These are phyloP conservation scores for Idaea straminata DNA, from an alignment of 2,888 invertebrate genomes.

Conservation along the genomic window DNA sequence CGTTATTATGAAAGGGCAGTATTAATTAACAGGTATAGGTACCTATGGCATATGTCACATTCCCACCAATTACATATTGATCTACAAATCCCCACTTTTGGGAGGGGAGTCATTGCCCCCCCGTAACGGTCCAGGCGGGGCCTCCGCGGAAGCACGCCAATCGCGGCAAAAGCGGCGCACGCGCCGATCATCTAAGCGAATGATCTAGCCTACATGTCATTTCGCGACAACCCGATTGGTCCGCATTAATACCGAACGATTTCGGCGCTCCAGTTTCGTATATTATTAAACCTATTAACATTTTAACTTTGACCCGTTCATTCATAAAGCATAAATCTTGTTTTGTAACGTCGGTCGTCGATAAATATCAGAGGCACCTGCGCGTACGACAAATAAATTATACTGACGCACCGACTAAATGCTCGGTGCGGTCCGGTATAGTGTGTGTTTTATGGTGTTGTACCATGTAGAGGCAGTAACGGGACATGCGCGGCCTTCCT, in stretches of 20 bases:
- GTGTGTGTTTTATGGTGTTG: constrained; percentile 63
- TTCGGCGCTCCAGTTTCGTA: constrained; percentile 53
- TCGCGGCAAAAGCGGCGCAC: constrained; percentile 62
- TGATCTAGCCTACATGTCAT: constrained; percentile 77
- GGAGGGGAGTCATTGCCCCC: constrained; percentile 71
- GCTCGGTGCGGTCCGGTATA: constrained; percentile 52
- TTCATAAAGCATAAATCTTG: constrained; percentile 38
- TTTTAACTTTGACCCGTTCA: constrained; percentile 57
- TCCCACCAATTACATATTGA: constrained; percentile 56
- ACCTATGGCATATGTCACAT: constrained; percentile 65
- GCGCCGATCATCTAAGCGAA: constrained; percentile 72
- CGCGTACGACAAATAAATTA: constrained; percentile 54
- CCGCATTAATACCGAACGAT: constrained; percentile 55
- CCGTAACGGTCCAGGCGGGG: constrained; percentile 78
- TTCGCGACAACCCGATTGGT: constrained; percentile 73
- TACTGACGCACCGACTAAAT: constrained; percentile 52
- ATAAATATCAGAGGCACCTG: constrained; percentile 52
- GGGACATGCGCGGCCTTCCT: constrained; percentile 62
- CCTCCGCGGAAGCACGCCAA: constrained; percentile 67
- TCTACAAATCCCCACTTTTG: constrained; percentile 72
- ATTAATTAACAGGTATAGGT: constrained; percentile 57
- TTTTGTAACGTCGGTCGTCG: constrained; percentile 37
- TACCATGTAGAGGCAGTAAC: constrained; percentile 66
- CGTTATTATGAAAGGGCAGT: constrained; percentile 45
- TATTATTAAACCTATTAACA: constrained; percentile 48